Conservation (phyloP, 2,113 vertebrate genomes). For the Oxyura jamaicensis region DNA sequence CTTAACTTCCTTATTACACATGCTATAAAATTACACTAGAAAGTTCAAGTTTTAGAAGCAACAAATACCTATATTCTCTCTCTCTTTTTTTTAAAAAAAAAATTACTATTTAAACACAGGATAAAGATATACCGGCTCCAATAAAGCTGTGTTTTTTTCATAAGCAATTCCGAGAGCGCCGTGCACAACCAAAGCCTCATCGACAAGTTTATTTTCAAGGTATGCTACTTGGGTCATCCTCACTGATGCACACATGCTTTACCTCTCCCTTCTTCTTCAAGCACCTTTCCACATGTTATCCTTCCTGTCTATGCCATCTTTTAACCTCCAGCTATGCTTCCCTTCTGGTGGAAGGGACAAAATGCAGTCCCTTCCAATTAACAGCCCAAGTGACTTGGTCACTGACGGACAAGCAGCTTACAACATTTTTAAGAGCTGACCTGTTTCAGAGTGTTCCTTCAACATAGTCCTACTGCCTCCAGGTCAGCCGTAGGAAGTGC, state of each 20-base stretch:
- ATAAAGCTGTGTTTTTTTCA: background rate
- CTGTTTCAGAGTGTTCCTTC: background rate
- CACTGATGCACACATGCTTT: background rate
- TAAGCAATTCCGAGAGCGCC: background rate
- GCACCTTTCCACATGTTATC: background rate
- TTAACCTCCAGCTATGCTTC: background rate
- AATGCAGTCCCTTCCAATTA: background rate
- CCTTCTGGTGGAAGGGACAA: fast-evolving
- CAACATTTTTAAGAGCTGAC: background rate
- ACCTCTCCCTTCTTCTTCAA: background rate
- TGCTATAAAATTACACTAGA: constrained; percentile 75
- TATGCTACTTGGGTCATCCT: background rate
- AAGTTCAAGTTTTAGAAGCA: constrained; percentile 61
- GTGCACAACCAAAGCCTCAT: background rate
- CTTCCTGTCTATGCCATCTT: background rate
- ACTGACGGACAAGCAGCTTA: background rate
- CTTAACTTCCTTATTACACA: constrained; percentile 67
- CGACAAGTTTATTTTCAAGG: background rate
- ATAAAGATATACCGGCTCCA: constrained; percentile 33
- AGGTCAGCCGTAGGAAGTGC: background rate
- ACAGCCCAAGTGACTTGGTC: fast-evolving
- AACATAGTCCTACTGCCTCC: background rate
- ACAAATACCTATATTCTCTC: constrained; percentile 31
- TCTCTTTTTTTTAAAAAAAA: background rate
- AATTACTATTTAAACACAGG: background rate